Percentiles rank a stretch among this genome's conserved stretches.
Evolutionary conservation across 2,797 vertebrate genomes (phyloP).

Genomic region (Lacerta bilineata): DNA sequence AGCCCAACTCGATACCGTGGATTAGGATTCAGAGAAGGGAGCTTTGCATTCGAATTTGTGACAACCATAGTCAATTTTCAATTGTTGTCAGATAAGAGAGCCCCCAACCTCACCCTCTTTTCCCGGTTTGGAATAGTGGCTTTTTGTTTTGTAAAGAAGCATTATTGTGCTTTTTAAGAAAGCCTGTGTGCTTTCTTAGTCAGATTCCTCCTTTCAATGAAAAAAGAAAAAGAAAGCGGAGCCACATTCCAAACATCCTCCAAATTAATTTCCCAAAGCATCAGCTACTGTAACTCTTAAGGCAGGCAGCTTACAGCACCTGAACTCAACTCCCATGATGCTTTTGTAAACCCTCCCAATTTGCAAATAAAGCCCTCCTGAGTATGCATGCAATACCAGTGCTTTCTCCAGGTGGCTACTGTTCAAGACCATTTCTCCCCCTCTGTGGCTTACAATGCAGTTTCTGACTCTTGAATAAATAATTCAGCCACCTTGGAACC

Average conservation of each 20-base stretch:
- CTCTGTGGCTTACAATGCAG: neutral
- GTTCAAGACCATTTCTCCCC: neutral
- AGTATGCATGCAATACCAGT: neutral
- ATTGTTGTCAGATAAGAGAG: constrained; percentile 15
- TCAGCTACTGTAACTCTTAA: too few species aligned
- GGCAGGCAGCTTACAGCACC: neutral
- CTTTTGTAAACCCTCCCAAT: neutral
- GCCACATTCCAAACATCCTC: neutral
- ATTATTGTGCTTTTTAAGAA: neutral
- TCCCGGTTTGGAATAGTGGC: neutral
- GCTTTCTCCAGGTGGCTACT: neutral
- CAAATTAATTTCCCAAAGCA: neutral
- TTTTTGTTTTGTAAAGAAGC: neutral
- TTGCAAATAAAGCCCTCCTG: neutral
- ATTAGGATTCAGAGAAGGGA: constrained; percentile 27
- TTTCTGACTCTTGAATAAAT: neutral
- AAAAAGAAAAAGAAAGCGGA: neutral
- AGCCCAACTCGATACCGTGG: neutral
- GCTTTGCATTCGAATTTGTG: constrained; percentile 35
- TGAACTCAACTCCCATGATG: neutral
- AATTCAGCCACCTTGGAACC: too few species aligned
- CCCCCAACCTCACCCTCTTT: neutral
- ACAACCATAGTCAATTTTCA: neutral
- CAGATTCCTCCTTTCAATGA: neutral
- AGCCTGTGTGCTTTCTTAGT: neutral